These are phyloP conservation scores for Lasiurus cinereus DNA, from an alignment of 2,113 vertebrate genomes.

Conservation along the genomic window DNA sequence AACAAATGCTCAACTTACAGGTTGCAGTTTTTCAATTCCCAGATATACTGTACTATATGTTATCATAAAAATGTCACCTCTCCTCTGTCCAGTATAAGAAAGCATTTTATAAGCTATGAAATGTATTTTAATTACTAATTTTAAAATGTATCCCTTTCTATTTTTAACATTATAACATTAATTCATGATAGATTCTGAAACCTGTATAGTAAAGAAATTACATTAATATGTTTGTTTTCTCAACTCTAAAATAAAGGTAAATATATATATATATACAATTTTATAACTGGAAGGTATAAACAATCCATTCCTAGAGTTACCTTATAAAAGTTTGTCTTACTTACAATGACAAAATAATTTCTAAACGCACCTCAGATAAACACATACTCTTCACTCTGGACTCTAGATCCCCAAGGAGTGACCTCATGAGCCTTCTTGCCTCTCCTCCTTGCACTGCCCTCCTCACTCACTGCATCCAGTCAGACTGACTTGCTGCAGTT, in stretches of 20 bases:
- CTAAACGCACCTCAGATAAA: neutral
- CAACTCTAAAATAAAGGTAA: neutral
- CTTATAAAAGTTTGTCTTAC: neutral
- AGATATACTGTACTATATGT: neutral
- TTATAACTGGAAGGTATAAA: neutral
- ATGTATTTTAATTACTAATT: constrained; percentile 59
- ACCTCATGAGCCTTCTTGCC: neutral
- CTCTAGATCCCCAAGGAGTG: neutral
- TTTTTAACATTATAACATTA: neutral
- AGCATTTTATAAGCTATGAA: constrained; percentile 41
- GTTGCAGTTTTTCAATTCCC: neutral
- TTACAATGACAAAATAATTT: neutral
- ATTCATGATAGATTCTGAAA: neutral
- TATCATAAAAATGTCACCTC: neutral
- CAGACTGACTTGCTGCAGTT: neutral
- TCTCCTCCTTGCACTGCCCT: fast-evolving
- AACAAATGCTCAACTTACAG: neutral
- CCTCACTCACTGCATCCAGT: neutral
- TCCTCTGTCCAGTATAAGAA: neutral
- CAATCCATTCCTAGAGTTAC: neutral
- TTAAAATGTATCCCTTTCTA: neutral
- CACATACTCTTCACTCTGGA: no score
- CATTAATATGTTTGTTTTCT: neutral
- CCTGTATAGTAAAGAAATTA: neutral
- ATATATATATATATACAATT: neutral